A percentile compares a stretch with the other conserved stretches of the same genome.
Conservation (phyloP, 2,888 invertebrate species). For the Tetanocera ferruginea region DNA sequence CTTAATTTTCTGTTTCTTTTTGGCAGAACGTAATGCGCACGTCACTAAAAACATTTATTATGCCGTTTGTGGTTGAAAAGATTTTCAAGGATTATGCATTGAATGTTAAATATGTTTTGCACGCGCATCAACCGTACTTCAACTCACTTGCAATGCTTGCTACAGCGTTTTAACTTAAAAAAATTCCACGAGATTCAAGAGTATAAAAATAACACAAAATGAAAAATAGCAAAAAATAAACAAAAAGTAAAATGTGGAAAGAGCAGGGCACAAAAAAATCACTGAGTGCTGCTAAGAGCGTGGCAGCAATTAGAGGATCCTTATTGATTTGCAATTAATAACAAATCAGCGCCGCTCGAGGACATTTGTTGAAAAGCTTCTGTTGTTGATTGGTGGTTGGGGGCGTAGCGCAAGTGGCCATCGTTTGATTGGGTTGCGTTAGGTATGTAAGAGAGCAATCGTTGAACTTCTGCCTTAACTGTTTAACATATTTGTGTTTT, state of each 20-base stretch:
- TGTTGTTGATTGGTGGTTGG: background rate
- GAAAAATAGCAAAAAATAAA: background rate
- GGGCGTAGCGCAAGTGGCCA: background rate
- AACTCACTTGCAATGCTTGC: background rate
- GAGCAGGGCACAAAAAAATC: background rate
- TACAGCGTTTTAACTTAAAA: background rate
- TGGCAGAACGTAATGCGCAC: too few species aligned
- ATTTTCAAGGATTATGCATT: constrained; percentile 6
- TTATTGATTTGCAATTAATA: constrained; percentile 14
- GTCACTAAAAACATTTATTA: too few species aligned
- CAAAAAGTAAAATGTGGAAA: background rate
- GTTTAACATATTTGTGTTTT: too few species aligned
- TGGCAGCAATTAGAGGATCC: constrained; percentile 1
- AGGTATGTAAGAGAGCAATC: too few species aligned
- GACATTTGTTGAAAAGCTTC: background rate
- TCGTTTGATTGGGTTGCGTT: background rate
- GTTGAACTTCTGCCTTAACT: too few species aligned
- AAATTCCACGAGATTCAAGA: background rate
- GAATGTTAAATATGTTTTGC: background rate
- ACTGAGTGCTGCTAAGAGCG: background rate
- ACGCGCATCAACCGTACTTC: background rate
- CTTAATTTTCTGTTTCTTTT: too few species aligned
- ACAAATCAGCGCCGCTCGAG: background rate
- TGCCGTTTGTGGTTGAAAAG: background rate
- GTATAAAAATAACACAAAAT: background rate